A percentile compares a stretch with the other conserved stretches of the same genome.
Evolutionary conservation across 2,888 invertebrate species (phyloP).

Genomic region (Desoria tigrina): DNA sequence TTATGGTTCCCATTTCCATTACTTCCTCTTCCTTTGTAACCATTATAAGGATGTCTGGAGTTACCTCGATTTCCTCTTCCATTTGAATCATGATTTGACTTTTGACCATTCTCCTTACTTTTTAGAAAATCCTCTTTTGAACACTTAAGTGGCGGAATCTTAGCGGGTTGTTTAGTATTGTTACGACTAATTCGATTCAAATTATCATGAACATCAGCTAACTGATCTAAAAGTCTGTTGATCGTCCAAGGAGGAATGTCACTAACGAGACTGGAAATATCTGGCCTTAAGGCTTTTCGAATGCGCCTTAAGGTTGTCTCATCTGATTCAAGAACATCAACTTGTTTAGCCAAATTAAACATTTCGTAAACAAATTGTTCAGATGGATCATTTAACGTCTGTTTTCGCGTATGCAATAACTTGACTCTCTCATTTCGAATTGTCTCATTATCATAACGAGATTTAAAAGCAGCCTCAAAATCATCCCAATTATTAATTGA

Average conservation of each 20-base stretch:
- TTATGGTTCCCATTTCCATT: too few relatives aligned
- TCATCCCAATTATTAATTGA: not conserved
- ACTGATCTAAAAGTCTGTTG: not conserved
- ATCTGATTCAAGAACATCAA: not conserved
- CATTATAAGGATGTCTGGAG: too few relatives aligned
- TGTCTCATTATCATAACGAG: constrained; percentile 1
- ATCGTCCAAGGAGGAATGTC: not conserved
- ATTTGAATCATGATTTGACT: too few relatives aligned
- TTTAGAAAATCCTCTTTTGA: not conserved
- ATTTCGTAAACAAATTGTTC: constrained; percentile 10
- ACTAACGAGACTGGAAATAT: not conserved
- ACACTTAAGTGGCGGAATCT: not conserved
- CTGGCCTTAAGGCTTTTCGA: not conserved
- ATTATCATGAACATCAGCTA: too few relatives aligned
- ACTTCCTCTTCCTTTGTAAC: too few relatives aligned
- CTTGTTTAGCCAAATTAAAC: constrained; percentile 11
- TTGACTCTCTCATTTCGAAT: constrained; percentile 2
- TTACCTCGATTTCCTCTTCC: not conserved
- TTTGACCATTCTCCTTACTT: not conserved
- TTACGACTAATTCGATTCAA: not conserved
- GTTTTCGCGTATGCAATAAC: not conserved
- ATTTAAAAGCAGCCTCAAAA: too few relatives aligned
- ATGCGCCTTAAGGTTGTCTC: not conserved
- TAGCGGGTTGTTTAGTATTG: not conserved
- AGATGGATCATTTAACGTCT: not conserved